Evolutionary conservation across 2,797 vertebrate species (phyloP).

Genomic region (Fratercula arctica): DNA sequence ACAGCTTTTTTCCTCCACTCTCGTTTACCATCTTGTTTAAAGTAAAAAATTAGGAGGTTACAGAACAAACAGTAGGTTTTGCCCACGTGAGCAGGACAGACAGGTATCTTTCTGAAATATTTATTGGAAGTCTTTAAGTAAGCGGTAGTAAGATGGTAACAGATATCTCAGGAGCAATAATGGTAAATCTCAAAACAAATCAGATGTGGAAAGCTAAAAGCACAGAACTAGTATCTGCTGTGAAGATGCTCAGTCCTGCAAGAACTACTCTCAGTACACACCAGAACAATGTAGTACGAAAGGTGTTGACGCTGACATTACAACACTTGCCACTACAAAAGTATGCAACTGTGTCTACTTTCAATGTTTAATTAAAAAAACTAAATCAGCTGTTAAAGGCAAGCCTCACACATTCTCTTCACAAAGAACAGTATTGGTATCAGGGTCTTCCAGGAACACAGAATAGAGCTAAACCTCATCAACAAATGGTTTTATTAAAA

Average conservation of each 20-base stretch:
- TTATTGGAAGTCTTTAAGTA: neutral
- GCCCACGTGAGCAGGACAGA: neutral
- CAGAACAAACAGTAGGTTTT: neutral
- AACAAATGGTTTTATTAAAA: neutral
- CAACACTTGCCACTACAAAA: neutral
- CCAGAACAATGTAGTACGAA: fast-evolving
- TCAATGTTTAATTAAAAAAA: neutral
- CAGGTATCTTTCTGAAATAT: neutral
- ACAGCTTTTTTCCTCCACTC: neutral
- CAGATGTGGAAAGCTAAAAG: neutral
- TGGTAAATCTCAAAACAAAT: neutral
- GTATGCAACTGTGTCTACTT: neutral
- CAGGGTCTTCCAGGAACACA: neutral
- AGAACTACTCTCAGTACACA: neutral
- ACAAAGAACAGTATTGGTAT: neutral
- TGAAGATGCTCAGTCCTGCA: neutral
- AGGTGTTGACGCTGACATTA: neutral
- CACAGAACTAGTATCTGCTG: neutral
- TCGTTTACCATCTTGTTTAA: neutral
- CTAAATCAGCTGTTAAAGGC: neutral
- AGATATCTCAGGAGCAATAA: neutral
- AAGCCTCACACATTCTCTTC: neutral
- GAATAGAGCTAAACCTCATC: neutral
- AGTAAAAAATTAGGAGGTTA: neutral
- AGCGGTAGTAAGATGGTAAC: neutral